A percentile compares a stretch with the other conserved stretches of the same genome.
These are phyloP conservation scores for Drosophila fulvimacula DNA, from an alignment of 2,888 invertebrate genomes.

Conservation along the genomic window DNA sequence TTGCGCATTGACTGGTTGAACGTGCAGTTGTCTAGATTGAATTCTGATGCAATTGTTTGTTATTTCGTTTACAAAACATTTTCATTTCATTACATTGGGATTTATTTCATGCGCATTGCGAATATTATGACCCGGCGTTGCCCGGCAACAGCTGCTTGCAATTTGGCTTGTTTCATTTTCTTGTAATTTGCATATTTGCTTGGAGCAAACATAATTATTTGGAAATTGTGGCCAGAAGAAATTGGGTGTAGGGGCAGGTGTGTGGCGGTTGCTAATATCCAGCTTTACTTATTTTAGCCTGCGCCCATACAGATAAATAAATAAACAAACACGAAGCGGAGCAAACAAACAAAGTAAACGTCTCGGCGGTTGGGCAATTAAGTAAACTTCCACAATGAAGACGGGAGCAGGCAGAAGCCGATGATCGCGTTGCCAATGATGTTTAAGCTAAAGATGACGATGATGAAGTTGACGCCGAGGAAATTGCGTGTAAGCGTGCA, in stretches of 20 bases:
- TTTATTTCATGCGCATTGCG: not conserved
- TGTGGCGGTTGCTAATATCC: not conserved
- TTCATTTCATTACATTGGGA: not conserved
- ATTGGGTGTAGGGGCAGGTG: slow-evolving; percentile 22
- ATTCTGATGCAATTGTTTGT: not conserved
- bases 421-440: slow-evolving; percentile 5
- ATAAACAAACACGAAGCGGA: slow-evolving; percentile 42
- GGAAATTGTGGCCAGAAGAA: slow-evolving; percentile 44
- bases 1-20: not conserved
- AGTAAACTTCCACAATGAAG: slow-evolving; percentile 58
- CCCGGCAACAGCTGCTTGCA: slow-evolving; percentile 19
- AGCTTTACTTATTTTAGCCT: slow-evolving; percentile 7
- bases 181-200: slow-evolving; percentile 50
- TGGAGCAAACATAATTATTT: slow-evolving; percentile 47
- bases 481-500: slow-evolving; percentile 75
- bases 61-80: slow-evolving; percentile 1
- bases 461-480: slow-evolving; percentile 35
- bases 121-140: slow-evolving; percentile 3
- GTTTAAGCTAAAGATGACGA: not conserved
- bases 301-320: slow-evolving; percentile 32
- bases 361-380: slow-evolving; percentile 46
- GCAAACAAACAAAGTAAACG: slow-evolving; percentile 35
- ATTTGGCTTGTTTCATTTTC: not conserved
- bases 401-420: slow-evolving; percentile 13
- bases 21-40: not conserved